Conservation (phyloP, 2,113 vertebrate species). For the Poecilia latipinna region DNA sequence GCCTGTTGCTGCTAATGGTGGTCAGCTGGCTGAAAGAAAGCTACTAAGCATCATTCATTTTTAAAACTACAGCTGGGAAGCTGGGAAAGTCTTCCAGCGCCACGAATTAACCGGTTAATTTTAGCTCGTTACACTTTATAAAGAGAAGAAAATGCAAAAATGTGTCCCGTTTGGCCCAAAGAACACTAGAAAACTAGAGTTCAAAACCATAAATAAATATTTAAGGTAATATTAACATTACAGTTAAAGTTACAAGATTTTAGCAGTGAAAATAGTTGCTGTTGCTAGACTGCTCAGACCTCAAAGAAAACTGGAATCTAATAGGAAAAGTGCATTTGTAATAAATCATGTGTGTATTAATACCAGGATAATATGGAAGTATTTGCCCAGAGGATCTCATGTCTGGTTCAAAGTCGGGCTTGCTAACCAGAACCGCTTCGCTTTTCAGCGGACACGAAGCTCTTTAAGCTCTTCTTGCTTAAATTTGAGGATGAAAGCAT, state of each 20-base stretch:
- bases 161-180: background rate
- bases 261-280: background rate
- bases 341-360: background rate
- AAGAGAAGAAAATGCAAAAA: background rate
- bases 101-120: background rate
- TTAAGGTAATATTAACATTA: background rate
- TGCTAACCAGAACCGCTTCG: background rate
- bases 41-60: background rate
- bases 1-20: background rate
- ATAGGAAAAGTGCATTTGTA: background rate
- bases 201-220: background rate
- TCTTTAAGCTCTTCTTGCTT: conserved; percentile 37
- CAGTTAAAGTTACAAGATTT: background rate
- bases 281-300: background rate
- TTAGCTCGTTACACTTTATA: background rate
- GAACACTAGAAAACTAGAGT: background rate
- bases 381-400: background rate
- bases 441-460: background rate
- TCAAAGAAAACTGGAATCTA: background rate
- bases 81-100: background rate
- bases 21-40: background rate
- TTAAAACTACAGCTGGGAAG: background rate
- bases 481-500: conserved; percentile 37
- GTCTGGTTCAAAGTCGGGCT: background rate
- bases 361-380: background rate